These are phyloP conservation scores for Drosophila helvetica DNA, from an alignment of 2,888 invertebrate species.

Conservation along the genomic window DNA sequence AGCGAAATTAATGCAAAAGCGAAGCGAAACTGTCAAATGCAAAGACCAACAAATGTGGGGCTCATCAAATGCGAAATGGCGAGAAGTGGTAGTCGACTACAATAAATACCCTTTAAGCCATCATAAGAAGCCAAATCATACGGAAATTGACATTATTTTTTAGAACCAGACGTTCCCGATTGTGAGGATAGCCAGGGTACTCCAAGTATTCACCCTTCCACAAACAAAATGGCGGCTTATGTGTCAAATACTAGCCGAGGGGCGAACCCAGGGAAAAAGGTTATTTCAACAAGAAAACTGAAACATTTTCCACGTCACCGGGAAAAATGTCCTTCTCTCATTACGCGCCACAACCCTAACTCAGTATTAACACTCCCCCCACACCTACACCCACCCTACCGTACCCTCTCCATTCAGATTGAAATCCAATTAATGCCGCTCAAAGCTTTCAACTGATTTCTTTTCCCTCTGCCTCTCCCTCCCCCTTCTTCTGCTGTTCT, in stretches of 20 bases:
- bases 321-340: slow-evolving; percentile 69
- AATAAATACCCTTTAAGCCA: not conserved
- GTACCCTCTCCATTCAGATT: slow-evolving; percentile 50
- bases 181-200: not conserved
- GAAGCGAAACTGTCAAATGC: slow-evolving; percentile 64
- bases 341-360: slow-evolving; percentile 67
- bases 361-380: slow-evolving; percentile 12
- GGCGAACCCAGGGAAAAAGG: slow-evolving; percentile 24
- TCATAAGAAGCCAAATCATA: not conserved
- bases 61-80: not conserved
- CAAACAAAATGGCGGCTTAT: slow-evolving; percentile 58
- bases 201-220: not conserved
- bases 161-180: not conserved
- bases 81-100: not conserved
- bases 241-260: slow-evolving; percentile 47
- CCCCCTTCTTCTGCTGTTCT: slow-evolving; percentile 17
- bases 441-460: slow-evolving; percentile 73
- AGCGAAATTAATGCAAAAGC: slow-evolving; percentile 73
- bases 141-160: not conserved
- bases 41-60: slow-evolving; percentile 18
- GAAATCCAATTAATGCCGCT: slow-evolving; percentile 76
- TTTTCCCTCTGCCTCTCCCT: slow-evolving; percentile 7
- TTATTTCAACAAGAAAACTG: slow-evolving; percentile 55
- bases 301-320: slow-evolving; percentile 73
- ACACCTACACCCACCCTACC: not conserved